Conservation (phyloP, 1,140 invertebrate genomes). For the Papilio dardanus region DNA sequence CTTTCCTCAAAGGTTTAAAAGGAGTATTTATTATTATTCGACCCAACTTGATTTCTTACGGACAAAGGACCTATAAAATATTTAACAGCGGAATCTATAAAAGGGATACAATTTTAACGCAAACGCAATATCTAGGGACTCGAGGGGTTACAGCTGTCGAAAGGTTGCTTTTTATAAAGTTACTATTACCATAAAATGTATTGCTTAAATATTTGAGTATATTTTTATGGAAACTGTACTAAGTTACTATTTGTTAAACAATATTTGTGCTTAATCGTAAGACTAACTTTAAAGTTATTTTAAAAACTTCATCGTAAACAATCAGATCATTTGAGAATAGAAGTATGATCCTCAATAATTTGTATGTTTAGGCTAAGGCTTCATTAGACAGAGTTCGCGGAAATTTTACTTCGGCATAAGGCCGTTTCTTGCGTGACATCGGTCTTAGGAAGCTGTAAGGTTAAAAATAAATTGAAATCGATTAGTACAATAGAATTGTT, state of each 20-base stretch:
- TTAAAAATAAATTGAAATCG: too few species aligned
- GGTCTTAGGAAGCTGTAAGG: too few species aligned
- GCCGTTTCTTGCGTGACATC: too few species aligned
- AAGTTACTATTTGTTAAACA: too few species aligned
- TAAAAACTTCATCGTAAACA: too few species aligned
- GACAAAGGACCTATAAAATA: conserved; percentile 61
- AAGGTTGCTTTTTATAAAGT: conserved; percentile 18
- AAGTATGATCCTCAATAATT: too few species aligned
- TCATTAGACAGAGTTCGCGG: too few species aligned
- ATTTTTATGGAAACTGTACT: neutral
- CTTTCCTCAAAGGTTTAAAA: conserved; percentile 7
- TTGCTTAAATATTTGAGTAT: neutral
- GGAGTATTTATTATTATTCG: conserved; percentile 17
- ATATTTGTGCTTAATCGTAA: too few species aligned
- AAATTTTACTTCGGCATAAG: too few species aligned
- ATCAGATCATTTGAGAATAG: too few species aligned
- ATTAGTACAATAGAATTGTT: neutral
- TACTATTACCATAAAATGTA: conserved; percentile 1
- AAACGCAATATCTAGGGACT: conserved; percentile 46
- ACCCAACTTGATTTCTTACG: conserved; percentile 68
- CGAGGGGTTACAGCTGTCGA: conserved; percentile 19
- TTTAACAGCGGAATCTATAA: conserved; percentile 54
- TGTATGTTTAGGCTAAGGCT: too few species aligned
- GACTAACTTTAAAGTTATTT: too few species aligned
- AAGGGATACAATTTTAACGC: conserved; percentile 55